Evolutionary conservation across 2,888 invertebrate genomes (phyloP), one percentile per base, ranked within the genome.

Genomic region (Calameuta pallipes): DNA sequence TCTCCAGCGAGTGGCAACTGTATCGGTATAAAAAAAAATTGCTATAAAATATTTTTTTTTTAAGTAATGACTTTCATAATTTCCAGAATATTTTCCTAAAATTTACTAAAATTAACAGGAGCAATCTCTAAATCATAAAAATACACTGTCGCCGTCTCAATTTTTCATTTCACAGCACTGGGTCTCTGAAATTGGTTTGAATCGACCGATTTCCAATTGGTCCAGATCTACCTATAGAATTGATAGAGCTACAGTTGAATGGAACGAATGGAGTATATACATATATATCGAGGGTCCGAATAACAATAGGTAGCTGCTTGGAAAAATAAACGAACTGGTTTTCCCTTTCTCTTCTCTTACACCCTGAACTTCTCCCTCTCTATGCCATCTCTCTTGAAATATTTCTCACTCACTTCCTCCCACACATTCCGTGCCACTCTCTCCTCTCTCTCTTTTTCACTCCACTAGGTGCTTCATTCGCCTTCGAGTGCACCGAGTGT

Each of bases 201-300:
- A 41, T 78, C 79, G 76, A 81, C 71, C 81, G 80, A 79, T 83
- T 81, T 84, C 75, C 84, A 85, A 85, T 83, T 82, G 85, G 81
- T 76, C 80, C 80, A 80, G 76, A 78, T 83, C 81, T 82, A 83
- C 82, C 83, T 83, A 80, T 82, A 56, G 56, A 83, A 84, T 85
- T 85, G 85, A 85, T 85, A 85, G 83, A 84, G 81, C 78, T 81
- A 81, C 85, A 80, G 81, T 71, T 71, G 81, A 86, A 85, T 83
- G 82, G 81, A 77, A 80, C 73, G 80, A 78, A 68, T 79, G 74
- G 76, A 33, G 34, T 71, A 71, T 75, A 78, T 37, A 37, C 13
- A 15, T 75, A 78, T 77, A 81, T 79, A 83, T 80, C 85, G 81
- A 80, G 76, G 77, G 75, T n/a, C 68, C 79, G 82, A 81, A 80